Evolutionary conservation across 1,140 invertebrate genomes (phyloP).

Genomic region (Drosophila tristis): DNA sequence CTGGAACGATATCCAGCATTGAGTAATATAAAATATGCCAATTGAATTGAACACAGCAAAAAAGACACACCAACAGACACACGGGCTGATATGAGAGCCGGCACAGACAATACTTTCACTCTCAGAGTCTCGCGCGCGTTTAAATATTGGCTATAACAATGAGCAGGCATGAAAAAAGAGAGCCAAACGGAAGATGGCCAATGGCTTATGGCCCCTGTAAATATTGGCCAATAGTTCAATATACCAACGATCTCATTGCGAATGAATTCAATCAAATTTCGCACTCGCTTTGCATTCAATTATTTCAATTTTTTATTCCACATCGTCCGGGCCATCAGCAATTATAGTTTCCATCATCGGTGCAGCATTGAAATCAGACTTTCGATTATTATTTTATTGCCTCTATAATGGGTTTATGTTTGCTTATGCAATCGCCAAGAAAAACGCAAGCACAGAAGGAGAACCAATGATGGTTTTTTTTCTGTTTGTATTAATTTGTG

Average conservation of each 20-base stretch:
- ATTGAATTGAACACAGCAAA: slow-evolving; percentile 41
- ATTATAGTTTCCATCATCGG: slow-evolving; percentile 14
- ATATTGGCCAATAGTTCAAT: slow-evolving; percentile 52
- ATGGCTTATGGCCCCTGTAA: slow-evolving; percentile 13
- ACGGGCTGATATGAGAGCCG: slow-evolving; percentile 15
- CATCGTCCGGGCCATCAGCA: slow-evolving; percentile 23
- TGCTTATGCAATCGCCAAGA: slow-evolving; percentile 28
- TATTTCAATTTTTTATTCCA: slow-evolving; percentile 4
- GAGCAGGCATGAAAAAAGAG: slow-evolving; percentile 25
- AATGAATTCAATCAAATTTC: slow-evolving; percentile 25
- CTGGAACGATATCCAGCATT: not conserved
- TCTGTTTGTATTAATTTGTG: slow-evolving; percentile 61
- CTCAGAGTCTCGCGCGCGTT: slow-evolving; percentile 11
- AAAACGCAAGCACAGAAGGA: slow-evolving; percentile 7
- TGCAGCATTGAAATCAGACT: slow-evolving; percentile 19
- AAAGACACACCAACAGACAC: slow-evolving; percentile 19
- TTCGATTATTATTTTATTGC: slow-evolving; percentile 43
- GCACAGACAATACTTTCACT: slow-evolving; percentile 44
- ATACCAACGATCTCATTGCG: slow-evolving; percentile 13
- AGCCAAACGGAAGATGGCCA: slow-evolving; percentile 3
- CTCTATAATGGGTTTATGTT: slow-evolving; percentile 17
- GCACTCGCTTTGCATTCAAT: slow-evolving; percentile 24
- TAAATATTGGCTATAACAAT: slow-evolving; percentile 48
- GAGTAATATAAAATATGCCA: slow-evolving; percentile 35
- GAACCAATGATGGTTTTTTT: slow-evolving; percentile 41